These are phyloP conservation scores for Drosophila limbata DNA, from an alignment of 2,888 invertebrate species.

Conservation along the genomic window DNA sequence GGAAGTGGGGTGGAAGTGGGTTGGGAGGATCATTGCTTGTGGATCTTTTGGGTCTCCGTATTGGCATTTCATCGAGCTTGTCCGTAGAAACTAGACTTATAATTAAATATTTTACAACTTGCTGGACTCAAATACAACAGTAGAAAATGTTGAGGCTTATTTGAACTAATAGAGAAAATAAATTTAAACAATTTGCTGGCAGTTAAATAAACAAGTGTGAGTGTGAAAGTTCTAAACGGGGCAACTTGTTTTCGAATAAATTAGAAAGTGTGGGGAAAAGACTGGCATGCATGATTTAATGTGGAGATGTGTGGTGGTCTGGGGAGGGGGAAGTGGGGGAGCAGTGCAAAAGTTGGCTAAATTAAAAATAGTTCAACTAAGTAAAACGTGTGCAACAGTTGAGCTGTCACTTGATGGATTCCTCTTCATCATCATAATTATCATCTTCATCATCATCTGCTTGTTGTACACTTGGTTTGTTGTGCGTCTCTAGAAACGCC, in stretches of 20 bases:
- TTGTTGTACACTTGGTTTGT: background rate
- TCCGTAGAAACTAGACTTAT: conserved; percentile 64
- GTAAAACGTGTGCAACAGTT: conserved; percentile 43
- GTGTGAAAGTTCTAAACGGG: conserved; percentile 16
- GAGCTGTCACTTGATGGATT: conserved; percentile 38
- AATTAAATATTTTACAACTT: conserved; percentile 70
- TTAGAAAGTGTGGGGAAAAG: conserved; percentile 46
- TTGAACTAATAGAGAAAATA: conserved; percentile 50
- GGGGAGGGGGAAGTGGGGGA: conserved; percentile 34
- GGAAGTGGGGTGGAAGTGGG: background rate
- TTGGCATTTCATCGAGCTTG: conserved; percentile 61
- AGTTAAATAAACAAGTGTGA: conserved; percentile 34
- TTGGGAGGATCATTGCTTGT: conserved; percentile 8
- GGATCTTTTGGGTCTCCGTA: conserved; percentile 31
- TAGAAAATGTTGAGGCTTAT: conserved; percentile 39
- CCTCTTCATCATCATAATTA: conserved; percentile 16
- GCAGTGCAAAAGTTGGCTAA: conserved; percentile 64
- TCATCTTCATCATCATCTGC: conserved; percentile 19
- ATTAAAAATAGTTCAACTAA: conserved; percentile 71
- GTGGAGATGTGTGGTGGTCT: conserved; percentile 24
- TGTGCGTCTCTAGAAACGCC: conserved; percentile 64
- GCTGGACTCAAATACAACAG: conserved; percentile 56
- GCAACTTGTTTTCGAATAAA: conserved; percentile 44
- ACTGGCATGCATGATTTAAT: conserved; percentile 28
- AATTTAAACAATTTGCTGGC: conserved; percentile 32